phyloP scores from a whole-genome alignment of 64 coral and sea anemone genomes.

The Trachythela sp. region DNA sequence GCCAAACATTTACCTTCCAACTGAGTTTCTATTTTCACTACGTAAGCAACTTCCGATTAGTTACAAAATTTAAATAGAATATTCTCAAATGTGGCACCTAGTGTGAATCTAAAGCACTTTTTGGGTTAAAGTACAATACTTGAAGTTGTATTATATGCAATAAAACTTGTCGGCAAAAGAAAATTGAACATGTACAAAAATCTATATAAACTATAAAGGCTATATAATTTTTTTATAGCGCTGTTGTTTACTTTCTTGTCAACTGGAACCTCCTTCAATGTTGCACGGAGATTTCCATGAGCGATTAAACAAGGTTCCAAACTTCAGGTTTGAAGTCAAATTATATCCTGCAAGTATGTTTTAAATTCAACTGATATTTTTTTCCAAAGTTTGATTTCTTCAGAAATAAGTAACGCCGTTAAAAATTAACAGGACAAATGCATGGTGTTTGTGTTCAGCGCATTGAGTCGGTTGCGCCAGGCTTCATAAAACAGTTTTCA shows the following conservation, averaged over 20 bases:
- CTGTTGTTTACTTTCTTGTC: not conserved
- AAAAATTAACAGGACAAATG: not conserved
- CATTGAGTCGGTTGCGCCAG: not conserved
- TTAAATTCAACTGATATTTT: not conserved
- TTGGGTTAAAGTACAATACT: not conserved
- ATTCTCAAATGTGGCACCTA: not conserved
- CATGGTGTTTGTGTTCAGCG: not conserved
- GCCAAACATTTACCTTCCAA: no score
- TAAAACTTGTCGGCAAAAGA: conserved; percentile 17
- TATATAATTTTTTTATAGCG: not conserved
- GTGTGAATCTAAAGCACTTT: not conserved
- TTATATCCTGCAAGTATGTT: not conserved
- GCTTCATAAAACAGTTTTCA: no score
- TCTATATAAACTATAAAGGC: not conserved
- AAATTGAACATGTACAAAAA: not conserved
- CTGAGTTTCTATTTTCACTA: not conserved
- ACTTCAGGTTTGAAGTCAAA: not conserved
- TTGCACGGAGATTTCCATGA: not conserved
- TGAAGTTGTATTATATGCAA: not conserved
- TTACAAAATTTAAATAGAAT: not conserved
- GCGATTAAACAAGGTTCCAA: not conserved
- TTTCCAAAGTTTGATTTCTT: not conserved
- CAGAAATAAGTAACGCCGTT: not conserved
- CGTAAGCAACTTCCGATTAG: not conserved
- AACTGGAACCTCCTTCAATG: not conserved